Percentiles rank a stretch among this genome's conserved stretches.
These are phyloP conservation scores for Hyposoter dolosus DNA, from an alignment of 2,888 invertebrate species.

Conservation along the genomic window DNA sequence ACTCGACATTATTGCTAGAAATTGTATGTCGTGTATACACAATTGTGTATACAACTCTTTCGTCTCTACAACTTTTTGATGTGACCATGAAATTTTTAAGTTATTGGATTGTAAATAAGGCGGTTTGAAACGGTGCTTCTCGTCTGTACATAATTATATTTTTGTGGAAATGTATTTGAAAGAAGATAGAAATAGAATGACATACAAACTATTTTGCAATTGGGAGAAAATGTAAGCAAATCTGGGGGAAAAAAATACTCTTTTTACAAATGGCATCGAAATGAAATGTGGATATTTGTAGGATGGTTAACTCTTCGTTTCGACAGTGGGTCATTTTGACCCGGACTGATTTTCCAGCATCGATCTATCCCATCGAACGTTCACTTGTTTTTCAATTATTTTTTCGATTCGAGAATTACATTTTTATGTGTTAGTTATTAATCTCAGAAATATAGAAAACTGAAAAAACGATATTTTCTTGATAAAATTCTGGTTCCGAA, in stretches of 20 bases:
- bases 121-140: neutral
- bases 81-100: neutral
- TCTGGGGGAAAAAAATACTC: neutral
- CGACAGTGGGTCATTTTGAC: too few relatives aligned
- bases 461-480: too few relatives aligned
- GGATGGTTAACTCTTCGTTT: neutral
- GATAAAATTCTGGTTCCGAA: too few relatives aligned
- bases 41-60: neutral
- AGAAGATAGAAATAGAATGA: neutral
- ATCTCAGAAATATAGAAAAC: too few relatives aligned
- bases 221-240: too few relatives aligned
- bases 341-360: too few relatives aligned
- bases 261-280: neutral
- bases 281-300: neutral
- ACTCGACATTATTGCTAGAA: neutral
- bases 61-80: neutral
- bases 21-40: neutral
- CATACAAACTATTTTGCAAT: neutral
- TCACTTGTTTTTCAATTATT: too few relatives aligned
- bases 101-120: neutral
- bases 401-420: too few relatives aligned
- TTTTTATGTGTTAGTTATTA: too few relatives aligned
- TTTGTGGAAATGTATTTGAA: slow-evolving; percentile 17
- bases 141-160: neutral
- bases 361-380: too few relatives aligned